A percentile compares a stretch with the other conserved stretches of the same genome.
Evolutionary conservation across 2,113 vertebrate species (phyloP).

Genomic region (Peromyscus maniculatus): DNA sequence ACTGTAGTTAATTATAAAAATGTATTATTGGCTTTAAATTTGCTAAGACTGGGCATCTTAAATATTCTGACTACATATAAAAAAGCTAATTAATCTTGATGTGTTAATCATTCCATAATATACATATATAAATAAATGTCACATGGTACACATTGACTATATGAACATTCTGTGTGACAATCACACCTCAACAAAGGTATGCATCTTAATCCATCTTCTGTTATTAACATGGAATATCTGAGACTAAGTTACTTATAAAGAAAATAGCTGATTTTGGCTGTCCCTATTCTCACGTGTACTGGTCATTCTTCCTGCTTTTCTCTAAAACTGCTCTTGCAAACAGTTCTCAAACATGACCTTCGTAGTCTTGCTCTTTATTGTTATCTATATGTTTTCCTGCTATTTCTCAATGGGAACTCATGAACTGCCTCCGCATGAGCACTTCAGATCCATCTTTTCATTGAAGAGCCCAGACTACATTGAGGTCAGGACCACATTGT

Average conservation of each 20-base stretch:
- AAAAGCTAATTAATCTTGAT: neutral
- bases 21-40: neutral
- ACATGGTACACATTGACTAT: neutral
- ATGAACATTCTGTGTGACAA: neutral
- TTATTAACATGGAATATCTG: neutral
- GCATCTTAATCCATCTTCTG: neutral
- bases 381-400: neutral
- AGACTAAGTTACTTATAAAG: neutral
- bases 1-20: neutral
- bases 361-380: neutral
- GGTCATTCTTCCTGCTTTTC: neutral
- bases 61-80: neutral
- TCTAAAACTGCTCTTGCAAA: neutral
- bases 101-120: neutral
- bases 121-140: neutral
- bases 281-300: neutral
- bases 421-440: neutral
- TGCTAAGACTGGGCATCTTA: neutral
- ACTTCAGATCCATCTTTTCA: neutral
- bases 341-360: neutral
- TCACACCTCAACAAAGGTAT: neutral
- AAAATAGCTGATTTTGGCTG: neutral
- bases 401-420: neutral
- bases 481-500: neutral
- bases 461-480: neutral